These are phyloP conservation scores for Drosophila siamana DNA, from an alignment of 2,888 invertebrate species.

Conservation along the genomic window DNA sequence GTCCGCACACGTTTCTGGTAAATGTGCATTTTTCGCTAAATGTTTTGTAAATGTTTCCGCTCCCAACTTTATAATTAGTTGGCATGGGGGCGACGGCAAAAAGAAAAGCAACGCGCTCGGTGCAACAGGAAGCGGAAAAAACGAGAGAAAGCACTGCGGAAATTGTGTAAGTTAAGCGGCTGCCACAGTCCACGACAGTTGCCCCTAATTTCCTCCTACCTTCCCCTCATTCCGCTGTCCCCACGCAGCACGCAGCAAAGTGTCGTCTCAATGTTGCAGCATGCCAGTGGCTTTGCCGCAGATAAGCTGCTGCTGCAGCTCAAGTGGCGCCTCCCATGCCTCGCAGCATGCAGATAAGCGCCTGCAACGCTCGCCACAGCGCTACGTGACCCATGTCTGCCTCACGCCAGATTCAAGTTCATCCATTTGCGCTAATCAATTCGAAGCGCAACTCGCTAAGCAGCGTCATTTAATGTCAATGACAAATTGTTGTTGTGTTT, in stretches of 20 bases:
- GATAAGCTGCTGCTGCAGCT: conserved; percentile 10
- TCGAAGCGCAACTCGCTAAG: neutral
- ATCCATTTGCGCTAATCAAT: neutral
- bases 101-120: conserved; percentile 33
- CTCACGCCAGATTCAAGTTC: too few relatives aligned
- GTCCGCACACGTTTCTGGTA: conserved; percentile 76
- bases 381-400: neutral
- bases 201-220: too few relatives aligned
- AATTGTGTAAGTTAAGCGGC: conserved; percentile 65
- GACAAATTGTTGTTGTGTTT: too few relatives aligned
- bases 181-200: neutral
- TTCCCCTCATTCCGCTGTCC: neutral
- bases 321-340: neutral
- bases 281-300: conserved; percentile 5
- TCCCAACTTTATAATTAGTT: conserved; percentile 80
- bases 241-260: conserved; percentile 30
- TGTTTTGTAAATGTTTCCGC: conserved; percentile 81
- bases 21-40: conserved; percentile 81
- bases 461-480: too few relatives aligned
- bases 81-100: conserved; percentile 47
- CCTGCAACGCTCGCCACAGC: neutral
- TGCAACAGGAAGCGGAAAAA: conserved; percentile 53
- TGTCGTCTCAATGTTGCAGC: conserved; percentile 20
- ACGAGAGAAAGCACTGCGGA: conserved; percentile 58
- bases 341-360: conserved; percentile 13